Conservation (phyloP, 2,113 vertebrate species). For the Orthonyx spaldingii region DNA sequence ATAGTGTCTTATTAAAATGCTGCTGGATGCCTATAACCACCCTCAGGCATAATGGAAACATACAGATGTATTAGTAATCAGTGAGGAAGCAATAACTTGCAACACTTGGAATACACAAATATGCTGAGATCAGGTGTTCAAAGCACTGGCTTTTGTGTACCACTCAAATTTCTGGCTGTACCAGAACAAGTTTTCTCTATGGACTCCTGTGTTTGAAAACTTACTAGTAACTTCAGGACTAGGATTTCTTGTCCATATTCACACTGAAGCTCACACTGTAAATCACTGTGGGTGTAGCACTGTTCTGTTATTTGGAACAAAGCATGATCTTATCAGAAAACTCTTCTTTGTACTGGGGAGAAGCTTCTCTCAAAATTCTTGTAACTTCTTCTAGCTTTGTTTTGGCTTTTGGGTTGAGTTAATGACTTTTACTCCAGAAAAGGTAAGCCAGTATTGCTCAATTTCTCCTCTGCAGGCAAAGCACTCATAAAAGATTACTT, state of each 20-base stretch:
- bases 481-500: slow-evolving; percentile 25
- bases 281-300: not conserved
- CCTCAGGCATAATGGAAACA: not conserved
- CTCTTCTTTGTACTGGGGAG: not conserved
- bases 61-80: not conserved
- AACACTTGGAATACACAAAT: not conserved
- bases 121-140: not conserved
- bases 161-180: not conserved
- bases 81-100: slow-evolving; percentile 9
- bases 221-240: not conserved
- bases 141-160: not conserved
- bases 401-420: not conserved
- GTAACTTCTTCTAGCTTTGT: not conserved
- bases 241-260: not conserved
- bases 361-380: not conserved
- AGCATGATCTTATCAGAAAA: not conserved
- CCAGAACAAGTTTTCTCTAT: not conserved
- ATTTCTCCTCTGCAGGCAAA: slow-evolving; percentile 10
- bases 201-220: not conserved
- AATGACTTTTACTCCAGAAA: not conserved
- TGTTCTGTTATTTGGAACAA: not conserved
- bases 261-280: not conserved
- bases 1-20: not conserved
- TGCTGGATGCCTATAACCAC: not conserved
- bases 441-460: not conserved